These are phyloP conservation scores for Leptothorax acervorum DNA, from an alignment of 2,888 invertebrate genomes.

Conservation along the genomic window DNA sequence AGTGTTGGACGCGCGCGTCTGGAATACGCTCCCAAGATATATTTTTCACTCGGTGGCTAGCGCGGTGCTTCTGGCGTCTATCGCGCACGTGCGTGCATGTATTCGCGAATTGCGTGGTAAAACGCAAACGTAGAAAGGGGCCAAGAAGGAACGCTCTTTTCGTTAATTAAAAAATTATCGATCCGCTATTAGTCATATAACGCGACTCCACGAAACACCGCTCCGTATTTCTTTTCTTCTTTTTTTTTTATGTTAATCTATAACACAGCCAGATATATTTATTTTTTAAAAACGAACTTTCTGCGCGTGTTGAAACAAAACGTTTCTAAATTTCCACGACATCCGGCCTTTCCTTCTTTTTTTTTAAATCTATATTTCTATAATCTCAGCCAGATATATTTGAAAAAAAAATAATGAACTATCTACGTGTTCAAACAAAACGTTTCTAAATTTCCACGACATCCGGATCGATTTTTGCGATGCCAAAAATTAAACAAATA, in stretches of 20 bases:
- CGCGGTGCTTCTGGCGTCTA: neutral
- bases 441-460: neutral
- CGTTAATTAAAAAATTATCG: neutral
- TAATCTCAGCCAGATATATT: no score
- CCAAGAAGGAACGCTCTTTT: neutral
- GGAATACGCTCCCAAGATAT: constrained; percentile 30
- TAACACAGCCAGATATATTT: neutral
- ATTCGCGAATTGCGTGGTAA: neutral
- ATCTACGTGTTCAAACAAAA: neutral
- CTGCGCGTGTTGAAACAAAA: neutral
- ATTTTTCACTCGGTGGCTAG: neutral
- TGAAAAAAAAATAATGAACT: no score
- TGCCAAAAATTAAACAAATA: neutral
- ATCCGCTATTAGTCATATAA: neutral
- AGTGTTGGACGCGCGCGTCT: constrained; percentile 35
- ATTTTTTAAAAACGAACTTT: neutral
- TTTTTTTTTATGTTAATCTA: neutral
- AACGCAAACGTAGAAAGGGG: neutral
- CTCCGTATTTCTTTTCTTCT: neutral
- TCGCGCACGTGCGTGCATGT: neutral
- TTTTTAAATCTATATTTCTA: no score
- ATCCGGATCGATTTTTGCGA: neutral
- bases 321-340: neutral
- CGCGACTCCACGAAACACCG: neutral
- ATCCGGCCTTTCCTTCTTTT: no score